Percentiles rank a stretch among this genome's conserved stretches.
Conservation (phyloP, 23 tunicate genomes). For the Ascidia mentula region DNA sequence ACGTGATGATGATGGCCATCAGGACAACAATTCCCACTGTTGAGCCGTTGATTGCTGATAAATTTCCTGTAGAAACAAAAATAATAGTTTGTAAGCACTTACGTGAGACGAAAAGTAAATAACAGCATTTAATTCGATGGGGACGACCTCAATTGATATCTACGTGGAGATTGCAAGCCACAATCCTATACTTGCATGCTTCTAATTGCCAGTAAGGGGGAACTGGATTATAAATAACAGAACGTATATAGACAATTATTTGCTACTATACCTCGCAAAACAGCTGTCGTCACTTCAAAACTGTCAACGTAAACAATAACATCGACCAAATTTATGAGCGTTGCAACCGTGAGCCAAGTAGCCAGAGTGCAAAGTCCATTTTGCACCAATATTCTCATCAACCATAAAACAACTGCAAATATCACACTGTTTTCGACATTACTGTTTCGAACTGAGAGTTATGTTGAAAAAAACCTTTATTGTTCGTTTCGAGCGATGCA, state of each 20-base stretch:
- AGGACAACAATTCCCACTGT: conserved; percentile 38
- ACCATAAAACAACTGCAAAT: conserved; percentile 65
- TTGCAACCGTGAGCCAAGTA: conserved; percentile 62
- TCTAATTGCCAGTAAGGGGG: no score
- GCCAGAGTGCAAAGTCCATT: conserved; percentile 54
- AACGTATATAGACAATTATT: no score
- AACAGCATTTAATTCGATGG: no score
- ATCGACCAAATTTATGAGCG: conserved; percentile 32
- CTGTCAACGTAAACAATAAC: conserved; percentile 59
- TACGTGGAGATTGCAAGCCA: no score
- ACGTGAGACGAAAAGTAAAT: no score
- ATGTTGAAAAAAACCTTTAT: background rate
- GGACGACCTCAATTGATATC: no score
- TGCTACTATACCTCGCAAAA: conserved; percentile 22
- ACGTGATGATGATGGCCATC: conserved; percentile 26
- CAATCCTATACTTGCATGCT: no score
- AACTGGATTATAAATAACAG: no score
- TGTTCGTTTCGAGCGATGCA: background rate
- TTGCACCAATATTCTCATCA: conserved; percentile 57
- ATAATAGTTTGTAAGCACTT: no score
- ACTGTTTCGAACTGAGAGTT: background rate
- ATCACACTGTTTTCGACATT: background rate
- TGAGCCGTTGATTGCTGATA: conserved; percentile 25
- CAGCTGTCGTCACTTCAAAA: conserved; percentile 29
- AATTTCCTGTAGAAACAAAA: background rate